phyloP scores from a whole-genome alignment of 2,888 invertebrate species.

The Andrena praecox region DNA sequence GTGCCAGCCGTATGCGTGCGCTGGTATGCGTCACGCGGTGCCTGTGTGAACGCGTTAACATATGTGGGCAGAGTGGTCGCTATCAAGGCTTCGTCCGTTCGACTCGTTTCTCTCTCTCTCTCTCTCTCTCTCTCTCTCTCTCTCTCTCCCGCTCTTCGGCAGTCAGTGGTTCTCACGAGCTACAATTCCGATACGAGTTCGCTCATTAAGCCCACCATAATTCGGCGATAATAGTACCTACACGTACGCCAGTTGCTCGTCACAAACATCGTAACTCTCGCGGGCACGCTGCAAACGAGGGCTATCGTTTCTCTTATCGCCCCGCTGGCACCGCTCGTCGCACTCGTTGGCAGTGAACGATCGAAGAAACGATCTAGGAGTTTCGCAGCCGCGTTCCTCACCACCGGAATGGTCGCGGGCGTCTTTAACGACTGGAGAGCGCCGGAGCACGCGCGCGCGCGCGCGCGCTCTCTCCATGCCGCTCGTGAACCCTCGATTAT shows the following conservation, averaged over 20 bases:
- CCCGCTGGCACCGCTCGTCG: neutral
- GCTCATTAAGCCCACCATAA: neutral
- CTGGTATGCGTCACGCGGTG: conserved; percentile 61
- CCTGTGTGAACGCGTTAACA: conserved; percentile 69
- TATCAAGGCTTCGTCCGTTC: conserved; percentile 70
- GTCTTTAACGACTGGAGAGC: conserved; percentile 59
- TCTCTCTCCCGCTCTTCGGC: conserved; percentile 18
- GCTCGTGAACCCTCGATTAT: conserved; percentile 79
- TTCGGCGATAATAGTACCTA: conserved; percentile 12
- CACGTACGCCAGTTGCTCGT: no score
- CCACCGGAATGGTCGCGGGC: conserved; percentile 17
- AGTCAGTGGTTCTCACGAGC: conserved; percentile 71
- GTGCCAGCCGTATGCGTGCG: conserved; percentile 61
- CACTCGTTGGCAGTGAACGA: conserved; percentile 31
- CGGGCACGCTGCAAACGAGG: neutral
- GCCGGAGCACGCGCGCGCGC: conserved; percentile 31
- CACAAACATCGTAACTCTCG: neutral
- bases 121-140: conserved; percentile 50
- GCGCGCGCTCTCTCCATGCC: conserved; percentile 24
- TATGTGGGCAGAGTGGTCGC: conserved; percentile 71
- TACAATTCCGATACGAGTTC: neutral
- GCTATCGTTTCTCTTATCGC: neutral
- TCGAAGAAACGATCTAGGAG: conserved; percentile 27
- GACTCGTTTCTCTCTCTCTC: conserved; percentile 56
- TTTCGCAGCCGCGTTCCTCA: conserved; percentile 5